phyloP scores from a whole-genome alignment of 2,113 vertebrate genomes.

The Trematocara nigrifrons region DNA sequence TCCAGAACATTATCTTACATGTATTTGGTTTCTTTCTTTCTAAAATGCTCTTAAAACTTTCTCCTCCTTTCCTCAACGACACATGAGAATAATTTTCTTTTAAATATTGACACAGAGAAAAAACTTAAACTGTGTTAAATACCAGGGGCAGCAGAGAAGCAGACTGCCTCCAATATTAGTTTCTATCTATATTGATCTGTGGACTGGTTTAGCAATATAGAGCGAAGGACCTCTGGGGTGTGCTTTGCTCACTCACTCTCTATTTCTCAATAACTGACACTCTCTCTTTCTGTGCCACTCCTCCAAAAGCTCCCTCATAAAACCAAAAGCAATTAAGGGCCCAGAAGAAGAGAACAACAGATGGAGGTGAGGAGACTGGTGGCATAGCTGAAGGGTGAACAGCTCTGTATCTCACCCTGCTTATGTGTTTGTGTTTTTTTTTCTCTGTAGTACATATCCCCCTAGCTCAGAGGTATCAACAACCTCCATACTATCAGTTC shows the following conservation, averaged over 20 bases:
- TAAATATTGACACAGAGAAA: background rate
- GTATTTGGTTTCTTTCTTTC: background rate
- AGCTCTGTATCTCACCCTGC: background rate
- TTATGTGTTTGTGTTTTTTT: background rate
- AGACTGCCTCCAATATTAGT: constrained; percentile 1
- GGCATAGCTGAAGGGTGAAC: background rate
- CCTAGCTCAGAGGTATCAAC: background rate
- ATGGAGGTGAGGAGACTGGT: background rate
- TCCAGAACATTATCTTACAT: background rate
- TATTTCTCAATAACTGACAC: background rate
- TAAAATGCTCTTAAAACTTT: background rate
- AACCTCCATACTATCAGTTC: background rate
- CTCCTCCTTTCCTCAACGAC: background rate
- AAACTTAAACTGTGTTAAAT: background rate
- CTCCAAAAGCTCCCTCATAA: constrained; percentile 14
- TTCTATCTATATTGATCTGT: constrained; percentile 40
- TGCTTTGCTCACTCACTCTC: background rate
- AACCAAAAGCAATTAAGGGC: constrained; percentile 47
- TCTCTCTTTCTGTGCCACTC: background rate
- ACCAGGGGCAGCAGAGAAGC: constrained; percentile 5
- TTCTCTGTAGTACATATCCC: background rate
- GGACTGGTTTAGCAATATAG: constrained; percentile 7
- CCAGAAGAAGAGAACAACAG: background rate
- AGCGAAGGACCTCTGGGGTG: constrained; percentile 10
- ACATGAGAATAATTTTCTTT: background rate